Conservation (phyloP, 2,888 invertebrate species). For the Aspidapion aeneum region DNA sequence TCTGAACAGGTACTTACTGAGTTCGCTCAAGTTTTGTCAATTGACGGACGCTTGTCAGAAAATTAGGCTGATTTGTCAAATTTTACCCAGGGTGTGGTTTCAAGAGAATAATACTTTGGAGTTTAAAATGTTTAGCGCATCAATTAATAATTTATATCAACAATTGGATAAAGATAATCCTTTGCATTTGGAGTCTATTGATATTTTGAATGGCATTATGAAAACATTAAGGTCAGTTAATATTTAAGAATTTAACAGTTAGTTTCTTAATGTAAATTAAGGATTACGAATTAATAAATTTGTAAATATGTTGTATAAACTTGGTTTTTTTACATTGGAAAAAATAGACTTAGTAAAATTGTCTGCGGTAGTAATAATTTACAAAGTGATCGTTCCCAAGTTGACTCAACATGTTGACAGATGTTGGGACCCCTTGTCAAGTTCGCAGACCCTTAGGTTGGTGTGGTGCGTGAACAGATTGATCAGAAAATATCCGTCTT, state of each 20-base stretch:
- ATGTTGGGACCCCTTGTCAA: constrained; percentile 92
- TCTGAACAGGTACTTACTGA: constrained; percentile 62
- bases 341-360: too few relatives aligned
- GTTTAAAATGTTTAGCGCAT: constrained; percentile 56
- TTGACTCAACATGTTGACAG: constrained; percentile 61
- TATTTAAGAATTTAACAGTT: background rate
- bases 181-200: constrained; percentile 50
- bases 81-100: constrained; percentile 62
- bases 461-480: constrained; percentile 67
- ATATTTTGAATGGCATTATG: constrained; percentile 43
- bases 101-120: constrained; percentile 54
- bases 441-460: constrained; percentile 81
- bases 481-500: constrained; percentile 64
- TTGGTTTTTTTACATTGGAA: too few relatives aligned
- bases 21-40: constrained; percentile 44
- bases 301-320: background rate
- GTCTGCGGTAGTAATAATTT: too few relatives aligned
- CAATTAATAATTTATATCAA: constrained; percentile 55
- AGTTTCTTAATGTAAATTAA: background rate
- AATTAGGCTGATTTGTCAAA: constrained; percentile 55
- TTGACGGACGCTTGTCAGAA: constrained; percentile 54
- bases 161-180: constrained; percentile 61
- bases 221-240: constrained; percentile 38
- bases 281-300: background rate
- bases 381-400: too few relatives aligned